Base-by-base conservation (phyloP, 1,140 invertebrate species). In the Anagrus nilaparvatae region DNA sequence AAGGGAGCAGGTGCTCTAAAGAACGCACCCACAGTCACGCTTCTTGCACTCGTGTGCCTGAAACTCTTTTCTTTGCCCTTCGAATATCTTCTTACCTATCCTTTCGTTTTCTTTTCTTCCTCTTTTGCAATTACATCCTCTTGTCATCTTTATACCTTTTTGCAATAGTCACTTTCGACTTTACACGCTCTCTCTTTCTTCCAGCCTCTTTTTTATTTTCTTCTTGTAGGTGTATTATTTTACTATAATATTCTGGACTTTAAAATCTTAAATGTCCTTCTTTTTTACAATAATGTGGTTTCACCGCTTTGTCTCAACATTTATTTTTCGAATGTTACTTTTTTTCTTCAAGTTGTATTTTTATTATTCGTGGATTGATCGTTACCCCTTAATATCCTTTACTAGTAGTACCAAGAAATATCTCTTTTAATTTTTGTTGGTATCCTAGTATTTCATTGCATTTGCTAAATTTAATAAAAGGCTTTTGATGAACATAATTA, bases 1-100 rank as follows among this genome's bases (percentile, higher is more conserved):
- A 59, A 65, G 63, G 60, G 60, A 56, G 62, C 65, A 67, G 65
- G 63, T 67, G 64, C 57, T 56, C 53, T 43, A 43, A 54, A 56
- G 59, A 61, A 60, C 53, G 59, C 60, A 61, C 55, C 61, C 61
- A 65, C 61, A 66, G 65, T 66, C 65, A 66, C 63, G 65, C 65
- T 65, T 44, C 46, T 47, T 63, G 61, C 62, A 60, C 61, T 58
- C 61, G 60, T 62, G 58, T 55, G 54, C 53, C 55, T 60, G 58
- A 56, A 48, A 53, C 52, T 61, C 54, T 50, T 51, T 48, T 49
- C 49, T 47, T 43, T 50, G 49, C 35, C 30, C 35, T 39, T 55
- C 44, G 40, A n/a, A 38, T 46, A 47, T 48, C 44, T 24, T 19
- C 36, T 29, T 29, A 14, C 21, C 32, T 44, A 24, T 41, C 44